phyloP scores from a whole-genome alignment of 1,140 invertebrate genomes.

The Dufourea novaeangliae region DNA sequence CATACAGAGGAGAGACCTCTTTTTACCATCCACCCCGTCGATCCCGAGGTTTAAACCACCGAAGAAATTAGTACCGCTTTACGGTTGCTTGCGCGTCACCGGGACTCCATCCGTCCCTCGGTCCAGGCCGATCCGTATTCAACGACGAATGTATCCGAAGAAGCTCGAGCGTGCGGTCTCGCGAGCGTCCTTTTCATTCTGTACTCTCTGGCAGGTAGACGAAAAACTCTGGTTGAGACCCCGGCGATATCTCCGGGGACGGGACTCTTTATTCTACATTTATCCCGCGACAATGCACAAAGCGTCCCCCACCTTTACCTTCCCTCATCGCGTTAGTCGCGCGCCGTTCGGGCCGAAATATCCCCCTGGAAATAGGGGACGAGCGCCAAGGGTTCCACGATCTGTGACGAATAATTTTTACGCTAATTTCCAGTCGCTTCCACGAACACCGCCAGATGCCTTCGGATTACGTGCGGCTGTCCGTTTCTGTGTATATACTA shows the following conservation, averaged over 20 bases:
- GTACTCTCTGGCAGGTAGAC: conserved; percentile 39
- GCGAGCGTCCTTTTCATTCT: not conserved
- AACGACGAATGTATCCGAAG: conserved; percentile 34
- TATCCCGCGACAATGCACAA: conserved; percentile 66
- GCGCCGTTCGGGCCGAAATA: not conserved
- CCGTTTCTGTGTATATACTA: too few species aligned
- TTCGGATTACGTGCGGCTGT: too few species aligned
- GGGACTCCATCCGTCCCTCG: too few species aligned
- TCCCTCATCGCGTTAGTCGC: not conserved
- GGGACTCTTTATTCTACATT: conserved; percentile 62
- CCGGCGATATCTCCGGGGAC: conserved; percentile 9
- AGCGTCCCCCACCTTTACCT: conserved; percentile 8
- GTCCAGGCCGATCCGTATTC: conserved; percentile 30
- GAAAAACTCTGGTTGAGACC: not conserved
- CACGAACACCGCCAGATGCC: conserved; percentile 55
- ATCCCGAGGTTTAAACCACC: conserved; percentile 50
- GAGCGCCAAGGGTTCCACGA: not conserved
- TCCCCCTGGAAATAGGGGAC: not conserved
- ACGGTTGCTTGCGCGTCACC: conserved; percentile 61
- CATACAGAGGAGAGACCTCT: conserved; percentile 8
- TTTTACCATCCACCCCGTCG: conserved; percentile 5
- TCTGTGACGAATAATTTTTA: conserved; percentile 74
- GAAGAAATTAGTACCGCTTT: conserved; percentile 73
- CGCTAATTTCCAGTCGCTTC: conserved; percentile 61
- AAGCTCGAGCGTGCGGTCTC: not conserved